Conservation (phyloP, 2,888 invertebrate genomes). For the Hirtodrosophila histrioides region DNA sequence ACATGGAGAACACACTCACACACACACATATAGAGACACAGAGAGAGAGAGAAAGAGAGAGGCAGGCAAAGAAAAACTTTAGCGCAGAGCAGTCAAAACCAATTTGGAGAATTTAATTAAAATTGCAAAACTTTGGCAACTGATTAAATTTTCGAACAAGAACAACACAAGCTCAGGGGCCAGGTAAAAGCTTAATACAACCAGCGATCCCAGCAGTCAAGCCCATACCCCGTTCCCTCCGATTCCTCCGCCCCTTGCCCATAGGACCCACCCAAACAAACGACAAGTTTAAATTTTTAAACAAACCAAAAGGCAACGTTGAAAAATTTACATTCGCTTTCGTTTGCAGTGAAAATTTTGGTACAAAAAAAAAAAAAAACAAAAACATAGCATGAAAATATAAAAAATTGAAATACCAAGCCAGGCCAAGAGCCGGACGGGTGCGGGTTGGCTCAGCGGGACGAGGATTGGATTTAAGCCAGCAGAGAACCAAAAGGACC, state of each 20-base stretch:
- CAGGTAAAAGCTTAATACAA: constrained; percentile 77
- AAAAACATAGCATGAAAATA: constrained; percentile 34
- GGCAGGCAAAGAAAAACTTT: constrained; percentile 68
- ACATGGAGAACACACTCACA: constrained; percentile 26
- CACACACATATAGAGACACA: constrained; percentile 6
- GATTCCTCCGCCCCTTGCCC: not conserved
- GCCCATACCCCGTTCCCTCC: not conserved
- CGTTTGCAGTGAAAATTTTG: constrained; percentile 63
- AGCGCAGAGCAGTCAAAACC: constrained; percentile 81
- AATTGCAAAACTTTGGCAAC: constrained; percentile 83
- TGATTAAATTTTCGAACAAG: constrained; percentile 79
- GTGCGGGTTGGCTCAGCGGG: constrained; percentile 38
- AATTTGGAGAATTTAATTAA: constrained; percentile 83
- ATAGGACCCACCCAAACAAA: constrained; percentile 20
- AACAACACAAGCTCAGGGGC: constrained; percentile 26
- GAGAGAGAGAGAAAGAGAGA: constrained; percentile 4
- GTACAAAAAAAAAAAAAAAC: constrained; percentile 29
- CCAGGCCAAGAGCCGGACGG: constrained; percentile 17
- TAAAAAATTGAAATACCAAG: constrained; percentile 63
- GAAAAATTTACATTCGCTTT: constrained; percentile 79
- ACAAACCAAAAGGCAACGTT: constrained; percentile 58
- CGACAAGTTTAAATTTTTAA: constrained; percentile 79
- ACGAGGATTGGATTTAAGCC: constrained; percentile 65
- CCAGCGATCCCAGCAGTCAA: constrained; percentile 9
- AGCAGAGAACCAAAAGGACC: constrained; percentile 43